Conservation (phyloP, 2,888 invertebrate species). For the Gonocerus acuteangulatus region DNA sequence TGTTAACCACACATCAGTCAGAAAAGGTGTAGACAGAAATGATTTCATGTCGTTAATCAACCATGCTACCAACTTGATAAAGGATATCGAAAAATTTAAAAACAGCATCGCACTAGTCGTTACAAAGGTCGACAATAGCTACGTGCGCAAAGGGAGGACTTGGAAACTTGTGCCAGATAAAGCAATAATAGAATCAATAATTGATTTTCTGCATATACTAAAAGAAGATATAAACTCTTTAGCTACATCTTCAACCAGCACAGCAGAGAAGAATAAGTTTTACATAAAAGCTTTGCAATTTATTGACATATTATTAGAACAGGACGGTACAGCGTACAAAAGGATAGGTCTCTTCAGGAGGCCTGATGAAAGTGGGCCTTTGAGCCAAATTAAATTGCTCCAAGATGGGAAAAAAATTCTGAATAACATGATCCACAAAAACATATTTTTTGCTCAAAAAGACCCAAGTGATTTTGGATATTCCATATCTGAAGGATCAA, state of each 20-base stretch:
- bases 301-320: background rate
- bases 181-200: background rate
- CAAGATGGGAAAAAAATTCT: background rate
- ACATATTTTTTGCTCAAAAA: background rate
- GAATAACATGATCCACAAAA: background rate
- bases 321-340: background rate
- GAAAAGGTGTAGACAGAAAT: slow-evolving; percentile 5
- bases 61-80: background rate
- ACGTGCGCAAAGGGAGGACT: background rate
- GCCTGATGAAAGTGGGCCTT: background rate
- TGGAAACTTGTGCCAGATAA: background rate
- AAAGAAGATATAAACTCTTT: background rate
- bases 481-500: slow-evolving; percentile 3
- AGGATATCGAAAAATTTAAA: background rate
- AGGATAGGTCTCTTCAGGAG: slow-evolving; percentile 8
- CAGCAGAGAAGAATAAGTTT: background rate
- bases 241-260: background rate
- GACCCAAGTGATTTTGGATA: slow-evolving; percentile 3
- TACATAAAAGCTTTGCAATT: background rate
- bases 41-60: background rate
- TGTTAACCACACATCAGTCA: background rate
- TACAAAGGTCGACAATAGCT: slow-evolving; percentile 11
- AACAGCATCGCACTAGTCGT: slow-evolving; percentile 11
- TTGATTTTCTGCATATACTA: background rate
- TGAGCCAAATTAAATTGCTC: background rate